These are phyloP conservation scores for Macaria liturata DNA, from an alignment of 2,888 invertebrate genomes.

Conservation along the genomic window DNA sequence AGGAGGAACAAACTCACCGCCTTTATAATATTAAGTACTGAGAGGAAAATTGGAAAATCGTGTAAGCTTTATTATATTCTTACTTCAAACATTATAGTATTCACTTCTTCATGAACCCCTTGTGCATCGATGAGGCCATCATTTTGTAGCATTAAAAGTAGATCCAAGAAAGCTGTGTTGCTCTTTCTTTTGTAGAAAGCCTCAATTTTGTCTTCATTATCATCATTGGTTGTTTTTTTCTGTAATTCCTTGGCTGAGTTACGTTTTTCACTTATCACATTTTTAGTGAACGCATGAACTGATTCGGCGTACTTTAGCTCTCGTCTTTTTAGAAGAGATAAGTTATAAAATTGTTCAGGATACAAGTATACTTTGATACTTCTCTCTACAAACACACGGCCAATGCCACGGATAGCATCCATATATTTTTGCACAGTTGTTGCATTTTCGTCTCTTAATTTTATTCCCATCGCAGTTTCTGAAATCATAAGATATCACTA, in stretches of 20 bases:
- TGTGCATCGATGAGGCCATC: conserved; percentile 71
- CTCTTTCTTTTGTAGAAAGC: not conserved
- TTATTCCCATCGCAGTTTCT: conserved; percentile 5
- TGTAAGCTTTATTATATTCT: conserved; percentile 11
- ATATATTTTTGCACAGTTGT: not conserved
- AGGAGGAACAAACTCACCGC: too few species aligned
- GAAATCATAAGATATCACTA: not conserved
- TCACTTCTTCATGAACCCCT: conserved; percentile 84
- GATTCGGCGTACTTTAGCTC: not conserved
- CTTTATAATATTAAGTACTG: too few species aligned
- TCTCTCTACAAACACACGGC: not conserved
- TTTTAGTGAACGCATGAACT: not conserved
- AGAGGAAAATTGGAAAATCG: too few species aligned
- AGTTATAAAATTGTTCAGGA: not conserved
- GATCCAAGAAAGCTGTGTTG: not conserved
- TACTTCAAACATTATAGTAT: conserved; percentile 86
- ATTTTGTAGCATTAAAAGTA: conserved; percentile 38
- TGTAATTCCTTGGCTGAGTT: not conserved
- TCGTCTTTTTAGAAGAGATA: not conserved
- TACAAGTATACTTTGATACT: not conserved
- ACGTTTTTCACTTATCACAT: not conserved
- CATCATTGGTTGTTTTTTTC: not conserved
- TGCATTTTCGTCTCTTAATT: not conserved
- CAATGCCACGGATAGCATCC: not conserved
- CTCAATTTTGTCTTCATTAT: not conserved